Base-by-base conservation (phyloP, 2,888 invertebrate genomes). In the Nomada fucata region DNA sequence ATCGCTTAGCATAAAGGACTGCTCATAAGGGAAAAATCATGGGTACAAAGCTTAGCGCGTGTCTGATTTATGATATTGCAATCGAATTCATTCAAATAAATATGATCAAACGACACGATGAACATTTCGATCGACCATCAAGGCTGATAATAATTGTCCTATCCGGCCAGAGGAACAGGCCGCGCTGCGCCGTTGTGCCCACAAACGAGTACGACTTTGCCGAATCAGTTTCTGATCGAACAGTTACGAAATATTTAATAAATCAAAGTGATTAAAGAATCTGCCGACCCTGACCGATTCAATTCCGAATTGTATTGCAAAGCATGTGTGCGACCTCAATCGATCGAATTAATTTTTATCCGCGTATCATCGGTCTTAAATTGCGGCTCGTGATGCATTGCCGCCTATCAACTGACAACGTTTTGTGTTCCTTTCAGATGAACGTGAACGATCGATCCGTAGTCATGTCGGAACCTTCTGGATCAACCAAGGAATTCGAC, bases 301-400 rank as follows among this genome's bases (percentile, higher is more conserved):
- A 15, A 52, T 0, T 64, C 36, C n/a, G 18, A 53, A 0, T 64
- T 26, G n/a, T 11, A 23, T 57, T 26, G 47, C 20, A 61, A 57
- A 70, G n/a, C 76, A 79, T 74, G 88, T 67, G 79, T 60, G 73
- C 63, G 74, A 80, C 61, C 74, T 67, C 71, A 42, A 26, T 76
- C 42, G 70, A 57, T 55, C 55, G 42, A 76, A 52, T 73, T 69
- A 53, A 76, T 79, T 76, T 69, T 53, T 23, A 42, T 44, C 53
- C 44, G 20, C 15, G 42, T 29, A 68, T 65, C 53, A 11, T 26
- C 52, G 11, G 47, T 26, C 23, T n/a, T 26, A 15, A 42, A 1
- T 13, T 13, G n/a, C 9, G 9, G 1, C 10, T 9, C 36, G 2
- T 69, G 7, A 36, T 36, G 36, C 36, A 36, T 36, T 36, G 36